A percentile compares a stretch with the other conserved stretches of the same genome.
Evolutionary conservation across 2,113 vertebrate genomes (phyloP).

Genomic region (Hemicordylus capensis): DNA sequence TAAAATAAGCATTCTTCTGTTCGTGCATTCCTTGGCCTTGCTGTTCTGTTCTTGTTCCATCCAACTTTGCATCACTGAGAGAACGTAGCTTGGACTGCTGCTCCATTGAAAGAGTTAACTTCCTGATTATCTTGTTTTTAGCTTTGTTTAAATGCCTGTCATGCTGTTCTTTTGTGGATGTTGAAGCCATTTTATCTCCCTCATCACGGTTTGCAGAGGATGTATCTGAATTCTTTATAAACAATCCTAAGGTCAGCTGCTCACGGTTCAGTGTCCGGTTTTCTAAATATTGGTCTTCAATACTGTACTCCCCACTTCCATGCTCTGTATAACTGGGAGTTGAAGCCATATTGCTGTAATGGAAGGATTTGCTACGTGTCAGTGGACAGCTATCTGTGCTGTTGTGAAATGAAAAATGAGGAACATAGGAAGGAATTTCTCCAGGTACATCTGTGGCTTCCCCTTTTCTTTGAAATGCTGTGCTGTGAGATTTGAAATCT

Average conservation of each 20-base stretch:
- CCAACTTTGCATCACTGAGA: constrained; percentile 7
- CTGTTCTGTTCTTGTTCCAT: neutral
- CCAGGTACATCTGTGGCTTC: constrained; percentile 26
- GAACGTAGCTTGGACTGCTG: constrained; percentile 44
- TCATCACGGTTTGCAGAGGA: constrained; percentile 22
- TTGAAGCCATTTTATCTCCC: constrained; percentile 1
- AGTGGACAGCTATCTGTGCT: neutral
- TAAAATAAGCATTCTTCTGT: neutral
- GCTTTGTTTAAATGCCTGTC: constrained; percentile 28
- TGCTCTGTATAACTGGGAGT: constrained; percentile 13
- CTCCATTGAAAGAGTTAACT: constrained; percentile 43
- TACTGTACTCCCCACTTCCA: neutral
- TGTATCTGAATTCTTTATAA: neutral
- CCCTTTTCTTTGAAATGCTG: constrained; percentile 55
- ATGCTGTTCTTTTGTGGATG: neutral
- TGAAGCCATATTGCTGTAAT: neutral
- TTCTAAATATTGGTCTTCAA: neutral
- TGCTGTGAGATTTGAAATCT: constrained; percentile 41
- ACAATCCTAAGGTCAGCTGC: neutral
- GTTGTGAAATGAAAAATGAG: constrained; percentile 44
- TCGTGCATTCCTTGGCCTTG: neutral
- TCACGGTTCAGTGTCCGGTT: neutral
- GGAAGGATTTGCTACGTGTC: neutral
- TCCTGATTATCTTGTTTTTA: constrained; percentile 57
- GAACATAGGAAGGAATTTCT: constrained; percentile 45